Evolutionary conservation across 2,888 invertebrate genomes (phyloP).

Genomic region (Lordiphosa andalusiaca): DNA sequence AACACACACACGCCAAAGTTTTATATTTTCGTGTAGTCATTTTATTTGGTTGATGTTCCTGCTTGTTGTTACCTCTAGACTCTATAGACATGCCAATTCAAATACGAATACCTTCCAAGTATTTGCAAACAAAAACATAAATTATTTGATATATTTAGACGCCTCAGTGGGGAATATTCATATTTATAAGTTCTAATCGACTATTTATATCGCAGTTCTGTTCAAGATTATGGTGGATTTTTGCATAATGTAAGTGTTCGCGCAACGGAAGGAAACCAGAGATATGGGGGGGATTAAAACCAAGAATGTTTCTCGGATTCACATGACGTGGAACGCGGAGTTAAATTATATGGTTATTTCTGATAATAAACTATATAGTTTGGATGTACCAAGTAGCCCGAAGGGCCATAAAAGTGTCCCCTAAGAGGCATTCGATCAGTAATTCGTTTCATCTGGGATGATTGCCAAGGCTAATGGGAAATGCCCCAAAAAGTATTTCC

Average conservation of each 20-base stretch:
- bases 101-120: conserved; percentile 56
- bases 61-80: conserved; percentile 33
- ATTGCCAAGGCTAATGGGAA: too few relatives aligned
- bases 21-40: conserved; percentile 35
- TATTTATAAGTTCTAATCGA: conserved; percentile 55
- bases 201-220: not conserved
- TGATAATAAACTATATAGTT: too few relatives aligned
- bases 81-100: conserved; percentile 47
- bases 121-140: conserved; percentile 75
- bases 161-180: conserved; percentile 24
- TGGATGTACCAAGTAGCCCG: too few relatives aligned
- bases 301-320: too few relatives aligned
- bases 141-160: conserved; percentile 57
- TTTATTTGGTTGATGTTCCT: conserved; percentile 36
- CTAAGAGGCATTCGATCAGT: too few relatives aligned
- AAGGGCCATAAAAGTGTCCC: too few relatives aligned
- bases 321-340: too few relatives aligned
- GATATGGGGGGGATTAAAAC: too few relatives aligned
- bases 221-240: conserved; percentile 33
- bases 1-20: conserved; percentile 14
- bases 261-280: too few relatives aligned
- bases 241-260: not conserved
- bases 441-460: too few relatives aligned
- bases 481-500: too few relatives aligned
- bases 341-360: too few relatives aligned